Percentiles rank a stretch among this genome's conserved stretches.
phyloP scores from a whole-genome alignment of 2,113 vertebrate species.

The Stigmatopora argus region DNA sequence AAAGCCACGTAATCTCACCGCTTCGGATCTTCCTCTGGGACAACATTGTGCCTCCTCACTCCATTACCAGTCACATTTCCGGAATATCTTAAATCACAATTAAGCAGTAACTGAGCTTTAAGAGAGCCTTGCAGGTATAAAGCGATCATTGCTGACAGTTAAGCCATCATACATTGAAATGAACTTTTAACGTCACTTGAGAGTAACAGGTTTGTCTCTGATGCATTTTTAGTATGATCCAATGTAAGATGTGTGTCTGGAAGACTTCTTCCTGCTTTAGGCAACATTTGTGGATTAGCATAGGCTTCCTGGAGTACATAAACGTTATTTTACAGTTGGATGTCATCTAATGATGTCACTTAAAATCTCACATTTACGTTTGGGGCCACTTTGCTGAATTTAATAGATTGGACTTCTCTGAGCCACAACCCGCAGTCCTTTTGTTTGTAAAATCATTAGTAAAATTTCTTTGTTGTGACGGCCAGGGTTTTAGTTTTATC shows the following conservation, averaged over 20 bases:
- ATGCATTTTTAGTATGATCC: not conserved
- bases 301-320: not conserved
- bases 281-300: not conserved
- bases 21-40: constrained; percentile 8
- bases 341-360: too few species aligned
- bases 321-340: too few species aligned
- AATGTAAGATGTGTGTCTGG: not conserved
- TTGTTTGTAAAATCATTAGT: too few species aligned
- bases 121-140: constrained; percentile 18
- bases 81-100: constrained; percentile 25
- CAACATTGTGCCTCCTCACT: not conserved
- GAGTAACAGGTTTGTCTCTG: not conserved
- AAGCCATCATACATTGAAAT: constrained; percentile 8
- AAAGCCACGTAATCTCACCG: not conserved
- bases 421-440: too few species aligned
- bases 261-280: not conserved
- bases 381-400: too few species aligned
- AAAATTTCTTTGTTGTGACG: too few species aligned
- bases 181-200: constrained; percentile 4
- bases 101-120: constrained; percentile 10
- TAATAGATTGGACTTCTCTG: too few species aligned
- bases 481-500: too few species aligned
- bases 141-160: not conserved
- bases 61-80: constrained; percentile 27
- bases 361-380: too few species aligned